Evolutionary conservation across 2,888 invertebrate species (phyloP), one percentile per base, ranked within the genome.

Genomic region (Carabus problematicus): DNA sequence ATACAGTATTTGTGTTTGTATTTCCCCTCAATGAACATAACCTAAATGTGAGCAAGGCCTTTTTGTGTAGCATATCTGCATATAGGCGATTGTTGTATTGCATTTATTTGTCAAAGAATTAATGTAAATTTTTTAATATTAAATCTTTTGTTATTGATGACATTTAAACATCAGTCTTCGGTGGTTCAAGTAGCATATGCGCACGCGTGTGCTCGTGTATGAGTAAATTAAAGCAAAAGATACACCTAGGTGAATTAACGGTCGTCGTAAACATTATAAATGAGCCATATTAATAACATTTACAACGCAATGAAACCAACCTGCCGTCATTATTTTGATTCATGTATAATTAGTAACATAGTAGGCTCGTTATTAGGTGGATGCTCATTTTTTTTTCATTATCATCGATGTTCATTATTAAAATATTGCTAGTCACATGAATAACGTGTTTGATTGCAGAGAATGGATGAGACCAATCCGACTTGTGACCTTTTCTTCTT

Each of bases 241-340:
- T 58, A 58, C 66, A 47, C 66, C 58, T 66, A 59, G 66, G 45
- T 66, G 56, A 56, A 64, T 64, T 64, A 66, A 66, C 66, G 58
- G 40, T 47, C 66, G 47, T 66, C 66, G 39, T 67, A 67, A 67
- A 66, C 54, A 67, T 60, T 60, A 67, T 67, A 67, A 67, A 67
- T 67, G 67, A 60, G 54, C 59, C 11, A 60, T 67, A 67, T 67
- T 67, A 67, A 67, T 66, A 67, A 67, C 67, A 67, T 67, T 67
- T 67, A 67, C 60, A 67, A 54, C 54, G 59, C 60, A 67, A 60
- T 67, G 67, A 59, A 60, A 60, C 60, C 45, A 67, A 52, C 60
- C 54, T 52, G 18, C 18, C 52, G 29, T 60, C 67, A 67, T 67
- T 67, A 67, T 49, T 67, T 67, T 67, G 67, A 67, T 67, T 67